Base-by-base conservation (phyloP, 2,888 invertebrate genomes). In the Orgyia antiqua region DNA sequence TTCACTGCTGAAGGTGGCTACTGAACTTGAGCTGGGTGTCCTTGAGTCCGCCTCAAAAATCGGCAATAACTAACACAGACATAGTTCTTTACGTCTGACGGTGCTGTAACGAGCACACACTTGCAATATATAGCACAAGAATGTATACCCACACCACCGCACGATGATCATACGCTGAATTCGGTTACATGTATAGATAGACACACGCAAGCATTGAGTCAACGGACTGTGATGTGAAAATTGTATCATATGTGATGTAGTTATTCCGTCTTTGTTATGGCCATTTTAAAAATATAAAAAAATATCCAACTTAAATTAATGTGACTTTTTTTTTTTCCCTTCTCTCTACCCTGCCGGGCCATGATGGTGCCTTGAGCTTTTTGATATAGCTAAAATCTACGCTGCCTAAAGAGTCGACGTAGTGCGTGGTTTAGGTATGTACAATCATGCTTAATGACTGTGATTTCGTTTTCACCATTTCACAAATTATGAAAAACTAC, bases 21-120 rank as follows among this genome's bases (percentile, higher is more conserved):
- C 82, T 74, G 79, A 84, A 84, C 86, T 68, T 73, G 57, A 57
- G 68, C 70, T 59, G 65, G 80, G 61, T 63, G 87, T 82, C 86
- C 87, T 87, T 87, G 87, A 75, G 69, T 57, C 56, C 46, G 59
- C 65, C 69, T 64, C 70, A 61, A 54, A 82, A 78, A 69, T 79
- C 55, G 72, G 68, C 75, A 74, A 72, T 67, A 68, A 62, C 67
- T 57, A 72, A 68, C 66, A 72, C 55, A 58, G 45, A 51, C 40
- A 27, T 44, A 34, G 41, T 44, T 48, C 37, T 53, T 46, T 40
- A 52, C 45, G 51, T 58, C 52, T 54, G 37, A 37, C 44, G 39
- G 45, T 38, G 49, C 48, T 46, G 53, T 54, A 59, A 60, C 50
- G 51, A 60, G 58, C 63, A 58, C 62, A 65, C 65, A 56, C 34